Conservation (phyloP, 2,113 vertebrate genomes). For the Chinchilla lanigera region DNA sequence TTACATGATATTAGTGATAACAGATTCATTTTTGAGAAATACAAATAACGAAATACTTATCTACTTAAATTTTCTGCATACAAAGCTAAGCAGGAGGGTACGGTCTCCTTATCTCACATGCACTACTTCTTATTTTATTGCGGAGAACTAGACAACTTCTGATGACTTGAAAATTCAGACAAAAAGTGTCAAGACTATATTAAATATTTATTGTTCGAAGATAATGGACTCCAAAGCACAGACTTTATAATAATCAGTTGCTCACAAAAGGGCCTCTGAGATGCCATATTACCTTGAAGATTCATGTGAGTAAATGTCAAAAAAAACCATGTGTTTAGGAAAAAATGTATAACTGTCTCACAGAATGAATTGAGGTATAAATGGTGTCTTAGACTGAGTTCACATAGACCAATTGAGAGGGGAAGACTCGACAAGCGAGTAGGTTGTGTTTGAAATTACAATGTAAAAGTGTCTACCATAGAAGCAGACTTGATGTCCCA, state of each 20-base stretch:
- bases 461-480: not conserved
- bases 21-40: not conserved
- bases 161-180: not conserved
- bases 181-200: not conserved
- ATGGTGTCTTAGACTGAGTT: not conserved
- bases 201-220: not conserved
- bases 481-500: not conserved
- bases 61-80: not conserved
- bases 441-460: not conserved
- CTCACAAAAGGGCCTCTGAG: not conserved
- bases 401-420: not conserved
- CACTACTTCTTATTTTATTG: accelerated
- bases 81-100: not conserved
- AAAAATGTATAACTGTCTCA: not conserved
- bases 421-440: not conserved
- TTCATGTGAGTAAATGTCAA: not conserved
- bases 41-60: not conserved
- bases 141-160: not conserved
- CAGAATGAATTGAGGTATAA: not conserved
- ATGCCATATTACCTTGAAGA: not conserved
- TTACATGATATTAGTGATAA: not conserved
- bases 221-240: not conserved
- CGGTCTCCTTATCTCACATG: not conserved
- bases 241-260: not conserved
- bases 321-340: not conserved